Base-by-base conservation (phyloP, 2,888 invertebrate species). In the Andrena minutula region DNA sequence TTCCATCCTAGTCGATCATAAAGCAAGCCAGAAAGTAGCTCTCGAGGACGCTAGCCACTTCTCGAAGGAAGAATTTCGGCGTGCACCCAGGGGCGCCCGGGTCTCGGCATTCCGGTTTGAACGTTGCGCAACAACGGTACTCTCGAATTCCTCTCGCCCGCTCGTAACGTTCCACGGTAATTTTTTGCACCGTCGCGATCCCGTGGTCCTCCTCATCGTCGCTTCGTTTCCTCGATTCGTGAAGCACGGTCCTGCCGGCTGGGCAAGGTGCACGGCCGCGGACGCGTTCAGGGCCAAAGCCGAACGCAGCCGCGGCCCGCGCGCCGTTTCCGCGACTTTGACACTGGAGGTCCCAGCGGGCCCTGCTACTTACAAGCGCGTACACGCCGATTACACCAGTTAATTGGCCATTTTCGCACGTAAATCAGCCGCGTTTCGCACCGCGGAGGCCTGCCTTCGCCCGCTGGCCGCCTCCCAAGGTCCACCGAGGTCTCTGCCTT, bases 391-490 rank as follows among this genome's bases (percentile, higher is more conserved):
- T 88, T 86, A 83, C 75, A 84, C 84, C 75, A 72, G 88, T 90
- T 90, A 91, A 91, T 90, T 90, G 90, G 88, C 87, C 84, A 90
- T 90, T 89, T 89, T 89, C 87, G 84, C 88, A 90, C 88, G 88
- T 89, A 90, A 90, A 88, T 88, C 88, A 88, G 86, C 80, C 72
- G 70, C 71, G 79, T 82, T 89, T 89, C 83, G 80, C 85, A 75
- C 77, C 75, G 65, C 63, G 77, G 83, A 83, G 85, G 84, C 86
- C 87, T 88, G 82, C 87, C 88, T 89, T 87, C 83, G 82, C 60
- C 51, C 51, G 28, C 71, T 68, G 86, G 87, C 86, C 85, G 84
- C 84, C 82, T 83, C 80, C 84, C 91, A 91, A 91, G 90, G 91
- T 90, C 88, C 79, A 49, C 58, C 69, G 72, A 75, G 77, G 41